Evolutionary conservation across 2,888 invertebrate genomes (phyloP).

Genomic region (Dryadula phaetusa): DNA sequence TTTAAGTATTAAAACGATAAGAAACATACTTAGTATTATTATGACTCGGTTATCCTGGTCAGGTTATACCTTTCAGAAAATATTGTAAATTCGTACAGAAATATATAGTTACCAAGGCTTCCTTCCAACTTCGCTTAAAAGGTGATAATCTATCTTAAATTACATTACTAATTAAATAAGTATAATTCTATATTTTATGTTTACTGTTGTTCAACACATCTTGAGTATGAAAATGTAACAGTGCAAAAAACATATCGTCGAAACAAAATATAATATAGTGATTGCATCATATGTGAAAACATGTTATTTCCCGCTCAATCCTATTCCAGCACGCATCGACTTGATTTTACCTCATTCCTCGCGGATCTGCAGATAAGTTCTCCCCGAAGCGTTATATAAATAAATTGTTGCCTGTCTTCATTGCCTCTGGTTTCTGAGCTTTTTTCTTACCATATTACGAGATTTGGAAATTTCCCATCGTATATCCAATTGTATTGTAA

Average conservation of each 20-base stretch:
- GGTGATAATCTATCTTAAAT: too few species aligned
- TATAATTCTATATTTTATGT: too few species aligned
- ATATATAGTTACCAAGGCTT: too few species aligned
- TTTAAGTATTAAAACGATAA: too few species aligned
- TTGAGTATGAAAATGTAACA: neutral
- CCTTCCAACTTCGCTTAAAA: too few species aligned
- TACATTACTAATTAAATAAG: too few species aligned
- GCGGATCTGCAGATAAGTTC: conserved; percentile 76
- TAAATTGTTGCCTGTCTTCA: conserved; percentile 83
- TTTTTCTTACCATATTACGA: conserved; percentile 76
- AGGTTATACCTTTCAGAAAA: too few species aligned
- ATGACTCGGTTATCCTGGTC: too few species aligned
- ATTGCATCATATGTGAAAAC: conserved; percentile 19
- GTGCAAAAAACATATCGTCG: neutral
- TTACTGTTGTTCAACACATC: too few species aligned
- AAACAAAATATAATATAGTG: conserved; percentile 7
- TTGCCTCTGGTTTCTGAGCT: conserved; percentile 75
- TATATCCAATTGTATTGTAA: conserved; percentile 72
- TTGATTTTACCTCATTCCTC: conserved; percentile 70
- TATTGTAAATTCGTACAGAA: too few species aligned
- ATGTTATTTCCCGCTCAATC: conserved; percentile 23
- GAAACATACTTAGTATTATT: too few species aligned
- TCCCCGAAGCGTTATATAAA: conserved; percentile 83
- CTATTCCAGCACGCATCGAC: conserved; percentile 69
- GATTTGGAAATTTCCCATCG: conserved; percentile 71